Conservation (phyloP, 2,113 vertebrate species). For the Seriola quinqueradiata region DNA sequence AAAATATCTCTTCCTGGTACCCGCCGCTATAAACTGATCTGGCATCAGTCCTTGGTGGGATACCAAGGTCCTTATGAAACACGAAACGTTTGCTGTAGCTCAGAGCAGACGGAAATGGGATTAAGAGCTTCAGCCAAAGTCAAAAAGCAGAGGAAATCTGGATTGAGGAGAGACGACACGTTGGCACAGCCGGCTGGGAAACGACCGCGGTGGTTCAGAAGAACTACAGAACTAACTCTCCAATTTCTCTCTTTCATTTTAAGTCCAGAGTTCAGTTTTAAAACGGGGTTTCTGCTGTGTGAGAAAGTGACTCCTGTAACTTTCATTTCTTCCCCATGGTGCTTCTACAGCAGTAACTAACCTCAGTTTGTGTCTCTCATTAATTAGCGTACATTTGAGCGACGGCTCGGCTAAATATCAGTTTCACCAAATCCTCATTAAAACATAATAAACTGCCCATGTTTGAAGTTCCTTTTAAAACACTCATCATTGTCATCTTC, state of each 20-base stretch:
- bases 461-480: no score
- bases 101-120: constrained; percentile 16
- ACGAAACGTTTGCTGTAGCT: neutral
- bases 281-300: neutral
- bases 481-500: no score
- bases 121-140: constrained; percentile 23
- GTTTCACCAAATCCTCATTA: no score
- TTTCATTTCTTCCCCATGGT: no score
- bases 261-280: neutral
- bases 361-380: no score
- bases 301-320: no score
- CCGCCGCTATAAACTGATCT: constrained; percentile 14
- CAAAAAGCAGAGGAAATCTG: constrained; percentile 2
- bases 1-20: constrained; percentile 28
- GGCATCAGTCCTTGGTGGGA: constrained; percentile 16
- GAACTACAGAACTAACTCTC: neutral
- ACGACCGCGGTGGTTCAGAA: neutral
- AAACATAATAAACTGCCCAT: no score
- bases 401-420: no score
- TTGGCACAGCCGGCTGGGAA: neutral
- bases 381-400: no score
- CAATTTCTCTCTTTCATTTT: neutral
- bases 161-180: neutral
- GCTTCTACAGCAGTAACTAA: no score
- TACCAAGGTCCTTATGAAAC: constrained; percentile 5